phyloP scores from a whole-genome alignment of 2,797 vertebrate species.

The Uromys caudimaculatus region DNA sequence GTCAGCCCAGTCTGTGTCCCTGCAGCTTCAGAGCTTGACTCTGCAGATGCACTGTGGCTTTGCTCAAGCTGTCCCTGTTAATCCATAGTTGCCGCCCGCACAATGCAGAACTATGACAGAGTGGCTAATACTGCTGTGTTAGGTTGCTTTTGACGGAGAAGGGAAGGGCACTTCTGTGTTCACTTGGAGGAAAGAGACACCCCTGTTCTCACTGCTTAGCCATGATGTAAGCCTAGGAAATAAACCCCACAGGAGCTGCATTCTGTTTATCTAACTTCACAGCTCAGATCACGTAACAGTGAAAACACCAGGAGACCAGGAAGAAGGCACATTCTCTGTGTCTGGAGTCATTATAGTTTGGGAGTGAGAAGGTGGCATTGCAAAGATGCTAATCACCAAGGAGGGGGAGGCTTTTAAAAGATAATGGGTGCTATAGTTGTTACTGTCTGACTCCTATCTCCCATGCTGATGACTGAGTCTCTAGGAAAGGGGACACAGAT shows the following conservation, averaged over 20 bases:
- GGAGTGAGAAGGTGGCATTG: not conserved
- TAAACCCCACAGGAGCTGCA: not conserved
- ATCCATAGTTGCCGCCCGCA: not conserved
- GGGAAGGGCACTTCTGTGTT: not conserved
- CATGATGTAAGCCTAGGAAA: not conserved
- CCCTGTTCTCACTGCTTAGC: not conserved
- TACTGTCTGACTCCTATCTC: not conserved
- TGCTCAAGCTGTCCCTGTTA: not conserved
- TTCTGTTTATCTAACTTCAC: conserved; percentile 1
- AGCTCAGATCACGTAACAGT: not conserved
- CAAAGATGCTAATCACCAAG: not conserved
- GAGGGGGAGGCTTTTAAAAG: not conserved
- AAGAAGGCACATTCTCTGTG: not conserved
- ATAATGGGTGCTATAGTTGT: not conserved
- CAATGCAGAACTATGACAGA: not conserved
- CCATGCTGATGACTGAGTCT: not conserved
- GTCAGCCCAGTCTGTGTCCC: not conserved
- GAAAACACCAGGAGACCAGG: not conserved
- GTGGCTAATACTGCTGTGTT: too few species aligned
- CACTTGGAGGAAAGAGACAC: not conserved
- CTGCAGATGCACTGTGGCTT: fast-evolving
- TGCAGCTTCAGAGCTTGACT: not conserved
- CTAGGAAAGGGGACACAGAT: not conserved
- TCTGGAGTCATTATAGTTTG: not conserved
- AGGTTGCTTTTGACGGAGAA: not conserved